Conservation (phyloP, 2,888 invertebrate genomes). For the Polyommatus iphigenia region DNA sequence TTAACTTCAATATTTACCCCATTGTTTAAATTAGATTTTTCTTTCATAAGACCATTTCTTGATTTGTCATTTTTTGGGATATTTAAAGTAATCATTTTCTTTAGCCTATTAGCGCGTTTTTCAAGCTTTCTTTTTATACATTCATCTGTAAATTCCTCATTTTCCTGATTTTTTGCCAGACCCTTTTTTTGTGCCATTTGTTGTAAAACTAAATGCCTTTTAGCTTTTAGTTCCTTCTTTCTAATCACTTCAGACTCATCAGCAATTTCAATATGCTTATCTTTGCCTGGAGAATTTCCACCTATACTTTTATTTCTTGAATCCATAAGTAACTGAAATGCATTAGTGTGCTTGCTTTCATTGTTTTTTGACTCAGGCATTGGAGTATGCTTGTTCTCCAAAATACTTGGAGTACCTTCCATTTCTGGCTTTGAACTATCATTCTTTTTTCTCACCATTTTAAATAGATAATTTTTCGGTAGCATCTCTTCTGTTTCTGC, state of each 20-base stretch:
- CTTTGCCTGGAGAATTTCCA: conserved; percentile 82
- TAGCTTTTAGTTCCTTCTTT: conserved; percentile 60
- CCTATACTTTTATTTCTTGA: conserved; percentile 83
- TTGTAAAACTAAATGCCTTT: conserved; percentile 77
- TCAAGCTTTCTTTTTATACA: conserved; percentile 80
- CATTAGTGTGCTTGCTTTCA: conserved; percentile 71
- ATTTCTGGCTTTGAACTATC: conserved; percentile 34
- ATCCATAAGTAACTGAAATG: conserved; percentile 85
- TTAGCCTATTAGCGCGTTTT: conserved; percentile 81
- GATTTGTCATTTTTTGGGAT: conserved; percentile 44
- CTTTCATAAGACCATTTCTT: conserved; percentile 21
- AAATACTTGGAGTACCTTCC: conserved; percentile 28
- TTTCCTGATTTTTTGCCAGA: conserved; percentile 78
- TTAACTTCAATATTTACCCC: conserved; percentile 30
- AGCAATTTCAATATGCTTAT: conserved; percentile 50
- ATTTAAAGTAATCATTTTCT: conserved; percentile 64
- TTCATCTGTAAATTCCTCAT: conserved; percentile 77
- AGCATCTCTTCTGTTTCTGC: conserved; percentile 46
- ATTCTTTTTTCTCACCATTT: conserved; percentile 62
- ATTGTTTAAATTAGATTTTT: conserved; percentile 18
- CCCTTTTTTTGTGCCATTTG: conserved; percentile 84
- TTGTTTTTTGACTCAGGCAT: conserved; percentile 44
- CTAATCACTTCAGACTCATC: conserved; percentile 49
- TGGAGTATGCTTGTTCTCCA: conserved; percentile 34
- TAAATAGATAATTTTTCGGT: conserved; percentile 63